Percentiles rank a stretch among this genome's conserved stretches.
Conservation (phyloP, 2,797 vertebrate genomes). For the Semaprochilodus insignis region DNA sequence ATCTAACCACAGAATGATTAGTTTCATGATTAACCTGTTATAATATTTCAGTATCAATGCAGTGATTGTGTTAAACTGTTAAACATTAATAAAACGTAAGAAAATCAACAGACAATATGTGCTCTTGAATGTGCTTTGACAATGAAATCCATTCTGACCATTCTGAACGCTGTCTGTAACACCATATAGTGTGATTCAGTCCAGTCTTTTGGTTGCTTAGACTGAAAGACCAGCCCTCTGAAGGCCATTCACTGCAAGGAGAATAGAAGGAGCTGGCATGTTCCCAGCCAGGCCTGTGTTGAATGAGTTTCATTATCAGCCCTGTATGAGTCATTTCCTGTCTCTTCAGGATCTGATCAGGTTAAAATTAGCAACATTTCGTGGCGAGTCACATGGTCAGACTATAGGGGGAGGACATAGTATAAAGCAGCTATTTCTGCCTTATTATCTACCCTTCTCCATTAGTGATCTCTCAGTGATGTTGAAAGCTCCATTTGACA, state of each 20-base stretch:
- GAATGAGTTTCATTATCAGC: constrained; percentile 25
- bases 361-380: constrained; percentile 35
- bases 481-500: no score
- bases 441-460: not conserved
- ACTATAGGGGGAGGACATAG: not conserved
- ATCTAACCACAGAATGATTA: no score
- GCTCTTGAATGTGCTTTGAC: not conserved
- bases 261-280: constrained; percentile 1
- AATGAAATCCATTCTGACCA: not conserved
- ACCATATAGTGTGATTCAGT: not conserved
- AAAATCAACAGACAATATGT: not conserved
- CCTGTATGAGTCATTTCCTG: constrained; percentile 3
- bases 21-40: not conserved
- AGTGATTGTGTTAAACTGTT: not conserved
- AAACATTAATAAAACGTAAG: not conserved
- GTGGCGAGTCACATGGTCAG: no score
- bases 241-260: not conserved
- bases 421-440: not conserved
- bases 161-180: not conserved
- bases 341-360: not conserved
- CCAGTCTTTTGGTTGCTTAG: not conserved
- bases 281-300: not conserved
- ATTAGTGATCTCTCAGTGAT: not conserved
- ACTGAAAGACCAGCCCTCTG: not conserved
- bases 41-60: not conserved